Percentiles rank a stretch among this genome's conserved stretches.
phyloP scores from a whole-genome alignment of 2,797 vertebrate species.

The Galaxias olidus region DNA sequence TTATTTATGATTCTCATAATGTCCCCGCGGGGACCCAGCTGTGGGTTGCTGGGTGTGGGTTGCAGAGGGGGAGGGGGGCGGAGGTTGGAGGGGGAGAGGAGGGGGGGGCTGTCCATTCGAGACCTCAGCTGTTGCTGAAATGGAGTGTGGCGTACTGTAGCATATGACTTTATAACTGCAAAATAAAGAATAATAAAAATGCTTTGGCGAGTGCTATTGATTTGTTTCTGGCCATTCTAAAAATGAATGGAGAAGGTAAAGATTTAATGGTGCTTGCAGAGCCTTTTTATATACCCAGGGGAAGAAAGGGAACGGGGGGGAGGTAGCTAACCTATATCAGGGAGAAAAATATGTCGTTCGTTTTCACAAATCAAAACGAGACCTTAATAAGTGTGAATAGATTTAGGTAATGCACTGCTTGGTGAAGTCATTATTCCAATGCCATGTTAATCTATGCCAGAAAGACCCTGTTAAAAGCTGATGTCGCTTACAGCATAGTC shows the following conservation, averaged over 20 bases:
- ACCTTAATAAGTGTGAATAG: conserved; percentile 35
- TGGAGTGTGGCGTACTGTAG: conserved; percentile 98
- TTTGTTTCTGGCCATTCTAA: conserved; percentile 79
- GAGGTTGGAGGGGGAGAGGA: conserved; percentile 22
- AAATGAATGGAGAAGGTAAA: conserved; percentile 78
- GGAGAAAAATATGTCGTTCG: conserved; percentile 40
- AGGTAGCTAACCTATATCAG: conserved; percentile 51
- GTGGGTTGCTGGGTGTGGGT: conserved; percentile 3
- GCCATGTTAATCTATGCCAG: conserved; percentile 33
- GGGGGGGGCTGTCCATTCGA: conserved; percentile 60
- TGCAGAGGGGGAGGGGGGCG: conserved; percentile 29
- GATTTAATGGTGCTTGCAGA: conserved; percentile 56
- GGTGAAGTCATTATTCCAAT: conserved; percentile 28
- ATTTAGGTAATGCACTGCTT: conserved; percentile 26
- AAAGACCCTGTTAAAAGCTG: conserved; percentile 1
- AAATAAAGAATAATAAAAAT: conserved; percentile 81
- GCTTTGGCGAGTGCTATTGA: conserved; percentile 88
- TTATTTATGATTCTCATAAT: conserved; percentile 97
- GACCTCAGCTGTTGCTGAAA: conserved; percentile 91
- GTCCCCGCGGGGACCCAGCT: conserved; percentile 77
- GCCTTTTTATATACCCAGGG: conserved; percentile 53
- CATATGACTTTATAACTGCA: conserved; percentile 99
- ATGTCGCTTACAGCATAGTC: conserved; percentile 48
- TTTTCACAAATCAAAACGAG: conserved; percentile 33
- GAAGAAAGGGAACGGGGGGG: conserved; percentile 41